Conservation (phyloP, 1,140 invertebrate species). For the Odontomachus brunneus region DNA sequence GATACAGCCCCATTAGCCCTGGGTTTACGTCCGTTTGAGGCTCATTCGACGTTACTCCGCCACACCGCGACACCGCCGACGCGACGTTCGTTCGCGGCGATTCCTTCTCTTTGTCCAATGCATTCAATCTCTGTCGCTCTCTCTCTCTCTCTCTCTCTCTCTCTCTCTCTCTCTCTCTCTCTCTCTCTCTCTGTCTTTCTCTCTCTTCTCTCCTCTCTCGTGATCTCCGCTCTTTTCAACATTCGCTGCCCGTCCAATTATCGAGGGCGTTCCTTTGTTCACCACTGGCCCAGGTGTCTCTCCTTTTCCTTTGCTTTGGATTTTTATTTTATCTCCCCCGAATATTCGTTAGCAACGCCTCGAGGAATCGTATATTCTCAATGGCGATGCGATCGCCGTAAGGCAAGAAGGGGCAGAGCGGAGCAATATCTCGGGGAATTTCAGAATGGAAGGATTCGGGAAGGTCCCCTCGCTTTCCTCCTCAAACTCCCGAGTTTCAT, state of each 20-base stretch:
- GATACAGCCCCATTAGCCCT: constrained; percentile 34
- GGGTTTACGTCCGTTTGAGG: constrained; percentile 32
- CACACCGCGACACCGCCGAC: background rate
- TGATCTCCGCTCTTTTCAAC: background rate
- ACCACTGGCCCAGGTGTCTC: background rate
- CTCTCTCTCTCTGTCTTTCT: background rate
- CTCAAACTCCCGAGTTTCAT: too few species aligned
- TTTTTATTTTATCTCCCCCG: background rate
- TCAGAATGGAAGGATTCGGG: too few species aligned
- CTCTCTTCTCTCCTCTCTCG: background rate
- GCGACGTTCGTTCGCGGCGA: background rate
- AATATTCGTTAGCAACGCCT: constrained; percentile 1
- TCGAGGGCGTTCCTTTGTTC: constrained; percentile 6
- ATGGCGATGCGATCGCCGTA: background rate
- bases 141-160: background rate
- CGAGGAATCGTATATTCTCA: background rate
- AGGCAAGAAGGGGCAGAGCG: background rate
- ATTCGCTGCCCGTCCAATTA: background rate
- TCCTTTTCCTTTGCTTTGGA: background rate
- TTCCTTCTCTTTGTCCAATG: background rate
- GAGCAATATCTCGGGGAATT: too few species aligned
- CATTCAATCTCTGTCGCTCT: background rate
- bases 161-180: background rate
- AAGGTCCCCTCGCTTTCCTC: too few species aligned
- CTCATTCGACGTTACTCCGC: constrained; percentile 21